phyloP scores from a whole-genome alignment of 2,888 invertebrate genomes.

The Sinopyrophorus schimmeli region DNA sequence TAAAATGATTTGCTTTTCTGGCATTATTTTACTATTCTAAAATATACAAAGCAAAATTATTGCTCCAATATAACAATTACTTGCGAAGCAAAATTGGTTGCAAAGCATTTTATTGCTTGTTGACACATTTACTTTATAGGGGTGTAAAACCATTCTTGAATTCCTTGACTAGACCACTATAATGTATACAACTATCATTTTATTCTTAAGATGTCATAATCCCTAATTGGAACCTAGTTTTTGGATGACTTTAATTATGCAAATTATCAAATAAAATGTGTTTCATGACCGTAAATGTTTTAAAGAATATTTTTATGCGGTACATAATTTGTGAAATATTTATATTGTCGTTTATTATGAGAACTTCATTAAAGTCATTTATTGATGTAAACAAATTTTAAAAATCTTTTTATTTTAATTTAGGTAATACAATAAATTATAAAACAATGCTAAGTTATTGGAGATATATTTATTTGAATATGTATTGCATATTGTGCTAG shows the following conservation, averaged over 20 bases:
- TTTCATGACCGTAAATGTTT: constrained; percentile 14
- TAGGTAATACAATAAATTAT: no score
- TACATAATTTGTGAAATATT: constrained; percentile 3
- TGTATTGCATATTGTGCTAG: no score
- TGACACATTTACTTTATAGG: constrained; percentile 38
- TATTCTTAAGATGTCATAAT: constrained; percentile 25
- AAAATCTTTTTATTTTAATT: no score
- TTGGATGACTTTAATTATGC: constrained; percentile 26
- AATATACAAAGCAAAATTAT: constrained; percentile 15
- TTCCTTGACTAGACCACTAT: constrained; percentile 27
- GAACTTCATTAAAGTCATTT: constrained; percentile 9
- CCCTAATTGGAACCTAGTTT: constrained; percentile 23
- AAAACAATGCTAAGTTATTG: no score
- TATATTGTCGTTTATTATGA: constrained; percentile 4
- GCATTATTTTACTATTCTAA: constrained; percentile 22
- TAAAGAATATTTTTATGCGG: constrained; percentile 6
- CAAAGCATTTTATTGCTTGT: constrained; percentile 37
- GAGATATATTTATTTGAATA: no score
- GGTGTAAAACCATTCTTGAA: constrained; percentile 38
- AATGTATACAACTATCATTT: constrained; percentile 27
- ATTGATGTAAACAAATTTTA: no score
- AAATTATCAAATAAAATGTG: constrained; percentile 23
- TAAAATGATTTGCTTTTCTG: no score
- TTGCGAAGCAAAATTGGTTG: constrained; percentile 24
- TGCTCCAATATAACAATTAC: constrained; percentile 31